Percentiles rank a stretch among this genome's conserved stretches.
These are phyloP conservation scores for Seriola dumerili DNA, from an alignment of 2,113 vertebrate genomes.

Conservation along the genomic window DNA sequence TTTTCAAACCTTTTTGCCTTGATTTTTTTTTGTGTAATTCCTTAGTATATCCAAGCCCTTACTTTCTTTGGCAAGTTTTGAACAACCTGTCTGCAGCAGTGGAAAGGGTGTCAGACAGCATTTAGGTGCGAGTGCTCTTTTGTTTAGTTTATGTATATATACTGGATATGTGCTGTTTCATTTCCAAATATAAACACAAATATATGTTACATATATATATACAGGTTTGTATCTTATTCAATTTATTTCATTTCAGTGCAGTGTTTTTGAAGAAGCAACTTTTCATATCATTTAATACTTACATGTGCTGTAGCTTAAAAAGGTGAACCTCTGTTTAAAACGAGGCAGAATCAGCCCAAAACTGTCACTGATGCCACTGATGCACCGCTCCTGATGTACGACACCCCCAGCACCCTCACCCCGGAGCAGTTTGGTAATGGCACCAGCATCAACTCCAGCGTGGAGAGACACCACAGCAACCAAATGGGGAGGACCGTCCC, in stretches of 20 bases:
- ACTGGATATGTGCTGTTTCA: too few species aligned
- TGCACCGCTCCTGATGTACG: conserved; percentile 71
- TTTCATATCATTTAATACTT: conserved; percentile 6
- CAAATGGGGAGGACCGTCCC: conserved; percentile 93
- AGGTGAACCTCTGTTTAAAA: conserved; percentile 93
- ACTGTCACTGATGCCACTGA: conserved; percentile 70
- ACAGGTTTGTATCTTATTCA: background rate
- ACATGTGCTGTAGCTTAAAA: conserved; percentile 88
- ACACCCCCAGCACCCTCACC: conserved; percentile 77
- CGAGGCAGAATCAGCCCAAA: conserved; percentile 89
- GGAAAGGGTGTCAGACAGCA: too few species aligned
- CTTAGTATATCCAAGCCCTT: too few species aligned
- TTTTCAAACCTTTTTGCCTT: too few species aligned
- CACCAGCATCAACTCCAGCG: conserved; percentile 59
- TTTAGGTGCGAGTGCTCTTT: too few species aligned
- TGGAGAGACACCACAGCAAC: conserved; percentile 91
- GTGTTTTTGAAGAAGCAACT: background rate
- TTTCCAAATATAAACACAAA: too few species aligned
- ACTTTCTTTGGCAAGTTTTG: too few species aligned
- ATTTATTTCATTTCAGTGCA: background rate
- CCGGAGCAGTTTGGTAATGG: conserved; percentile 83
- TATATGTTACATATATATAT: too few species aligned
- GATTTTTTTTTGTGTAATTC: too few species aligned
- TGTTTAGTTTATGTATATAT: too few species aligned
- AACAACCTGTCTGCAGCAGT: too few species aligned